Conservation (phyloP, 2,888 invertebrate genomes). For the Leptopterna dolabrata region DNA sequence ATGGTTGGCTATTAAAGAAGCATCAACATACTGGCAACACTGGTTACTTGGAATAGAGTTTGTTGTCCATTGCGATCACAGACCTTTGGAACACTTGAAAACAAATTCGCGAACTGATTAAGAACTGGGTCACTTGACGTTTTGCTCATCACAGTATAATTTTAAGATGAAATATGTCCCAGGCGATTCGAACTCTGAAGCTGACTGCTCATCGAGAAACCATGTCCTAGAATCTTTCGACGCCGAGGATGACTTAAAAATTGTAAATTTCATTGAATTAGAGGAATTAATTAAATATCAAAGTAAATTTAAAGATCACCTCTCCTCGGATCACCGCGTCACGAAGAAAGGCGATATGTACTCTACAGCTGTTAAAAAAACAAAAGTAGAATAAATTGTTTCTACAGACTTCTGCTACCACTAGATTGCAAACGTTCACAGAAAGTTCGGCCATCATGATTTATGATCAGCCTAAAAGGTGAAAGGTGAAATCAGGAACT, state of each 20-base stretch:
- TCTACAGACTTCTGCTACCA: constrained; percentile 34
- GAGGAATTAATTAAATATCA: constrained; percentile 46
- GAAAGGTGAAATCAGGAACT: neutral
- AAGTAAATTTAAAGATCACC: neutral
- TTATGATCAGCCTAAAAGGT: too few relatives aligned
- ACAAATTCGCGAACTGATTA: constrained; percentile 59
- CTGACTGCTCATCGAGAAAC: constrained; percentile 60
- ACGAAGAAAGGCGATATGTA: neutral
- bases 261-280: constrained; percentile 58
- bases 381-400: constrained; percentile 35
- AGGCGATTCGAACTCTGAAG: constrained; percentile 61
- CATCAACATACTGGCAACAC: constrained; percentile 54
- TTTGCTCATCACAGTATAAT: constrained; percentile 61
- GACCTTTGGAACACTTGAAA: constrained; percentile 59
- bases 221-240: constrained; percentile 60
- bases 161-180: constrained; percentile 60
- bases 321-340: neutral
- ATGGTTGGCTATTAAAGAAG: constrained; percentile 56
- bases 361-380: constrained; percentile 15
- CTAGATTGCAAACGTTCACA: constrained; percentile 49
- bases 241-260: constrained; percentile 56
- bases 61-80: constrained; percentile 54
- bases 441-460: constrained; percentile 45
- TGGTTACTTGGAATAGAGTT: constrained; percentile 53
- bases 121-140: constrained; percentile 59